Evolutionary conservation across 2,888 invertebrate species (phyloP), one percentile per base, ranked within the genome.

Genomic region (Hyposoter didymator): DNA sequence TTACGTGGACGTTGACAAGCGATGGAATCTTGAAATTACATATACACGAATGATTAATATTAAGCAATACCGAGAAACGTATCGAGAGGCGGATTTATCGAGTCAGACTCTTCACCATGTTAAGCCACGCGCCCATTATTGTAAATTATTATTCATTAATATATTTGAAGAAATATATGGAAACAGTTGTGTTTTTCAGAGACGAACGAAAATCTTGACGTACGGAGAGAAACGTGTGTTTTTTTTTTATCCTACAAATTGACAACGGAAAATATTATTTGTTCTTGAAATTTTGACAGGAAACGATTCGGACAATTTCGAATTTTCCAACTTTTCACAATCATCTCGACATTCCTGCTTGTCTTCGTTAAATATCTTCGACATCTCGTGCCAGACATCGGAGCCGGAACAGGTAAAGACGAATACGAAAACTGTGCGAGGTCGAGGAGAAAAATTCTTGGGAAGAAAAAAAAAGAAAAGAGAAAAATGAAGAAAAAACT

Each of bases 51-150:
- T 1, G 1, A 43, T 43, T 19, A 22, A 67, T 67, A 67, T 52
- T 69, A 66, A 86, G 74, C 80, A 84, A 66, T 80, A 78, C 73
- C 73, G 47, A 82, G 69, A 62, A 76, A 73, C 62, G 62, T 72
- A 75, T 62, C 76, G 52, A 52, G 49, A 76, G 78, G 43, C 81
- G 82, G 84, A 79, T 52, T 85, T 79, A 87, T 66, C 78, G 85
- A 86, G 84, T 87, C 80, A 80, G 78, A 81, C 82, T 82, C 75
- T 87, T 84, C 79, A 86, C 82, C 32, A 84, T 87, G 87, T 87
- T 78, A 86, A 66, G 85, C 86, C 82, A 73, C 75, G 84, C 35
- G 62, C 73, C 59, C 35, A 47, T 69, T 83, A 79, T 70, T 87
- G 74, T 80, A 87, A 79, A 81, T 45, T n/a, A 84, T 82, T 72